Base-by-base conservation (phyloP, 1,140 invertebrate species). In the Pissodes strobi region DNA sequence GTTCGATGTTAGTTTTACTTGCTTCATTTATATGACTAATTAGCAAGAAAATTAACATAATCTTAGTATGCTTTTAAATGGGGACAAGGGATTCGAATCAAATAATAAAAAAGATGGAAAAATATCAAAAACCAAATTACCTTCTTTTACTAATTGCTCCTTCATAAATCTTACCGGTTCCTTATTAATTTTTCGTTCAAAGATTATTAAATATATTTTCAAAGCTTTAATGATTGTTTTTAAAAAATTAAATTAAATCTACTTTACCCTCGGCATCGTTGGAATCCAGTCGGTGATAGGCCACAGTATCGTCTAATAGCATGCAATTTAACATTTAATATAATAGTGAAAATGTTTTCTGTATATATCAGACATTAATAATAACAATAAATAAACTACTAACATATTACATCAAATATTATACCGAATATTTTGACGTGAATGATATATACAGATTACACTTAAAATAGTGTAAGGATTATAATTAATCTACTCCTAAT, bases 71-170 rank as follows among this genome's bases (percentile, higher is more conserved):
- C 52, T 4, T 38, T 55, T 5, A 39, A 38, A 8, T 9, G 12
- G 18, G 2, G 52, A 17, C n/a, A 17, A 38, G 30, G 37, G 22
- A 10, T 30, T 38, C 6, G 19, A 13, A 17, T 38, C 4, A 55
- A 38, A 5, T 4, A 38, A 39, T 52, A 30, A 18, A 30, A 30
- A 2, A 34, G 15, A 22, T 6, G 0, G 2, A 22, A 15, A 8
- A n/a, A n/a, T n/a, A n/a, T n/a, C n/a, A 18, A 38, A 52, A 27
- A 23, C 13, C 18, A 51, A 39, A 38, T 56, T 67, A 62, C 58
- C 65, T 63, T 55, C 59, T 67, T 60, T 51, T 63, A 67, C 58
- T 64, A 62, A 68, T 66, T 67, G 53, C 52, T 66, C 17, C 53
- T n/a, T 27, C 43, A 39, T n/a, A 49, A 41, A 19, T 21, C 23